phyloP scores from a whole-genome alignment of 2,113 vertebrate genomes.

The Ceyx margarethae region DNA sequence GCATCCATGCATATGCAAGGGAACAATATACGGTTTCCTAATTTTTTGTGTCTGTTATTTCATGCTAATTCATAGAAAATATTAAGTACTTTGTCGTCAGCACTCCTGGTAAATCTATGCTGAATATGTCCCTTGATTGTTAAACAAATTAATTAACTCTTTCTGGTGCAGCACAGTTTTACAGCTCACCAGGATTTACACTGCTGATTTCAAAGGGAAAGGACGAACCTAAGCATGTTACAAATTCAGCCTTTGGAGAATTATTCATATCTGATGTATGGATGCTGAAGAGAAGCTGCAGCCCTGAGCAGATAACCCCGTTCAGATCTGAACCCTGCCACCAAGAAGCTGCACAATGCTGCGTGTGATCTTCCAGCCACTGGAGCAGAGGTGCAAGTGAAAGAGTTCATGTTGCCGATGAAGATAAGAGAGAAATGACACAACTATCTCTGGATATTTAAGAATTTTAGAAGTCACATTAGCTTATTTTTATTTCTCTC shows the following conservation, averaged over 20 bases:
- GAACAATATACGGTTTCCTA: neutral
- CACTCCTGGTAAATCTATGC: neutral
- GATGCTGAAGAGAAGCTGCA: neutral
- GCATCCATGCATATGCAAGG: neutral
- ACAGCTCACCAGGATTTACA: neutral
- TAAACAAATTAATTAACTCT: slow-evolving; percentile 1
- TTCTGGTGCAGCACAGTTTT: neutral
- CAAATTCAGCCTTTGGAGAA: neutral
- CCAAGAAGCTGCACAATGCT: neutral
- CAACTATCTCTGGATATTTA: neutral
- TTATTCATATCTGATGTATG: neutral
- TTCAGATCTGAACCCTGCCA: neutral
- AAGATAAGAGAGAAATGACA: neutral
- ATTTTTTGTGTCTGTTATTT: neutral
- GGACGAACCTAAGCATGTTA: neutral
- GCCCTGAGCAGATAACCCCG: neutral
- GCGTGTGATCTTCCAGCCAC: fast-evolving
- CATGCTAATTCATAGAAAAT: neutral
- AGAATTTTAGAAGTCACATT: neutral
- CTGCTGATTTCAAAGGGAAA: neutral
- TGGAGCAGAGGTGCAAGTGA: neutral
- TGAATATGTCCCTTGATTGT: neutral
- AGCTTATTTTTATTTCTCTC: neutral
- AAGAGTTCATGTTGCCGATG: neutral
- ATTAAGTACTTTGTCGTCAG: neutral